Base-by-base conservation (phyloP, 2,797 vertebrate species). In the Danionella dracula region DNA sequence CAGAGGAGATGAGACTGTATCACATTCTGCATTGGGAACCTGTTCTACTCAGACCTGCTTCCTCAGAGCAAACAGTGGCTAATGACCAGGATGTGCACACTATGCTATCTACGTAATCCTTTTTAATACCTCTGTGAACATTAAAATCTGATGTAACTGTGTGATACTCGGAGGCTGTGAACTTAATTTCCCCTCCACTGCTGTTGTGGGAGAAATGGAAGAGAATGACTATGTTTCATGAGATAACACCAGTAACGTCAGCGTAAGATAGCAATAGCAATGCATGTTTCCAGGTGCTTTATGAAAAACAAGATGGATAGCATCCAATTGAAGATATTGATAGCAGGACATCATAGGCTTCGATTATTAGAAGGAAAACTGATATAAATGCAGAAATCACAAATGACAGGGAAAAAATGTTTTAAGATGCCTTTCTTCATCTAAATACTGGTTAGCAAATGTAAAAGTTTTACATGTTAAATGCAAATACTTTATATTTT, bases 1-100 rank as follows among this genome's bases (percentile, higher is more conserved):
- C 89, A 87, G 82, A 82, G 80, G 78, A 80, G 81, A 79, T 57
- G 79, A 69, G 77, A 45, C 40, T 81, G 77, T 68, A 75, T 71
- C 55, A 73, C 73, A 79, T 77, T 79, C 77, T 72, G 64, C 65
- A 75, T 72, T 79, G 76, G 60, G 79, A 81, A 82, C 53, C 69
- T 63, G 53, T 70, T 59, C 15, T 13, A 55, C 23, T 20, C 1
- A 42, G 38, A 34, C 31, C 41, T 35, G 50, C 31, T 66, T 57
- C 15, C 35, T 49, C 35, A 58, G 66, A 1, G 46, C 48, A 63
- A 44, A 72, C 51, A 62, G 66, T 16, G 27, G 64, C 72, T 76
- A 69, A 78, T 64, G 59, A 68, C 68, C 60, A 72, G 76, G 44
- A 64, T 35, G 59, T 21, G 59, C 60, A 74, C 71, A 66, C 72